Evolutionary conservation across 2,888 invertebrate species (phyloP), one percentile per base, ranked within the genome.

Genomic region (Trisateles emortualis): DNA sequence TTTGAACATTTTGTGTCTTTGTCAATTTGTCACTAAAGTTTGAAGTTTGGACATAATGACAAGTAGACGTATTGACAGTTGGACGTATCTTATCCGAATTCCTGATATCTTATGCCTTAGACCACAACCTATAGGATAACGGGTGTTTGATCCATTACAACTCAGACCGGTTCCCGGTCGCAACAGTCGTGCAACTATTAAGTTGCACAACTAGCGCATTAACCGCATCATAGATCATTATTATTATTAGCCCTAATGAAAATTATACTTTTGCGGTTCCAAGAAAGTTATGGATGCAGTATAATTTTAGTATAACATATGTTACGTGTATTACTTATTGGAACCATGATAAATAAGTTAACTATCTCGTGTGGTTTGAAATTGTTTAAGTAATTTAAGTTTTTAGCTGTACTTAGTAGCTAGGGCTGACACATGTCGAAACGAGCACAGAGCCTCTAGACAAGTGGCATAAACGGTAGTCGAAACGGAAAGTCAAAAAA

Each of bases 51-150:
- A n/a, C n/a, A n/a, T n/a, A n/a, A n/a, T n/a, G n/a, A n/a, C n/a
- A n/a, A n/a, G n/a, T n/a, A n/a, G n/a, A n/a, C n/a, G n/a, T n/a
- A n/a, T n/a, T n/a, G n/a, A n/a, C n/a, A n/a, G n/a, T n/a, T n/a
- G n/a, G n/a, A n/a, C n/a, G n/a, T n/a, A n/a, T n/a, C n/a, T n/a
- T n/a, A n/a, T n/a, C n/a, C n/a, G n/a, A 48, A 26, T 8, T 8
- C 26, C 26, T 26, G 8, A 1, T 10, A 13, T 22, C 45, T 26
- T 16, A 2, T 19, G 0, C 9, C 41, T 57, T 52, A 38, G 9
- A 49, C 72, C 58, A 53, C 26, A 29, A 8, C n/a, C 36, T 30
- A 19, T 64, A 55, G 57, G 42, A 60, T 64, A 72, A 64, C 64
- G 69, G 68, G 39, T 19, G 43, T 58, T 58, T 41, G 38, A 64